Conservation (phyloP, 1,140 invertebrate species). For the Drosophila mojavensis region DNA sequence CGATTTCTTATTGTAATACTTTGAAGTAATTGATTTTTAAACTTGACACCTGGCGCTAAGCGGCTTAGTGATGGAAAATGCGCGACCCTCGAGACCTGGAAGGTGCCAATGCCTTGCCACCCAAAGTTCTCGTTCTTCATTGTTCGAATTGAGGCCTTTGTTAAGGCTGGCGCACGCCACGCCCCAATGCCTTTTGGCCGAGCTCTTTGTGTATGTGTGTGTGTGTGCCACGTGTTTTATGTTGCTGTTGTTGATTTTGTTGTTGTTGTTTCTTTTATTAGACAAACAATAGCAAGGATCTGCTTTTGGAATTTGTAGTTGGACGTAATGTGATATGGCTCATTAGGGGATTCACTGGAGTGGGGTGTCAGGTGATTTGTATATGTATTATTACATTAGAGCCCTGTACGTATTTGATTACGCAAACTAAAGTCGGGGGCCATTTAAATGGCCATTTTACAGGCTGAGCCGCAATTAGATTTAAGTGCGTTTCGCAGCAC, state of each 20-base stretch:
- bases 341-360: constrained; percentile 64
- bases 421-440: constrained; percentile 26
- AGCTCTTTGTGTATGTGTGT: constrained; percentile 9
- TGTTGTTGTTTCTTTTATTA: constrained; percentile 7
- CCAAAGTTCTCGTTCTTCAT: background rate
- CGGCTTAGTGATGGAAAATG: constrained; percentile 55
- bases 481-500: constrained; percentile 58
- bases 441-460: constrained; percentile 61
- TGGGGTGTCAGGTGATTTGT: constrained; percentile 18
- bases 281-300: constrained; percentile 27
- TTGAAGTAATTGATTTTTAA: constrained; percentile 78
- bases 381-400: constrained; percentile 29
- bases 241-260: background rate
- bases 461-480: constrained; percentile 67
- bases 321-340: constrained; percentile 64
- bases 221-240: constrained; percentile 3
- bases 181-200: background rate
- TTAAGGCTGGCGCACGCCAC: constrained; percentile 13
- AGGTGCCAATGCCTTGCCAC: background rate
- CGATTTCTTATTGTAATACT: constrained; percentile 46
- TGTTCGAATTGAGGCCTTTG: constrained; percentile 35
- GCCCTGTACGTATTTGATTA: constrained; percentile 61
- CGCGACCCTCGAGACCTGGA: constrained; percentile 25
- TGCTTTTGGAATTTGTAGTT: constrained; percentile 44
- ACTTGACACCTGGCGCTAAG: constrained; percentile 79